phyloP scores from a whole-genome alignment of 2,888 invertebrate species.

The Myathropa florea region DNA sequence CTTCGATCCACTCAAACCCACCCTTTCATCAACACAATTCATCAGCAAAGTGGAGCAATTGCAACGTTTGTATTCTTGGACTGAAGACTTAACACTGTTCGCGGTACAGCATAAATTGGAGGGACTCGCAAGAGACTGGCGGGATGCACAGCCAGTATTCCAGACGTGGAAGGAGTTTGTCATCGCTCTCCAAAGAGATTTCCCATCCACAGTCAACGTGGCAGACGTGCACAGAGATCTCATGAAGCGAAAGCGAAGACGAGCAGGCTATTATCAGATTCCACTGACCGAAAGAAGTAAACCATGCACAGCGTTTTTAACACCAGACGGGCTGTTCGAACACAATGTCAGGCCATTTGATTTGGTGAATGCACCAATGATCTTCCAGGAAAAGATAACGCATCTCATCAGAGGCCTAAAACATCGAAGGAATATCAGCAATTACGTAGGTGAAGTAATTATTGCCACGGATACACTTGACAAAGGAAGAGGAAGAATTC shows the following conservation, averaged over 20 bases:
- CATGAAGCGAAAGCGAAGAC: constrained; percentile 32
- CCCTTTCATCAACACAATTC: constrained; percentile 3
- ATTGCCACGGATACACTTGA: too few relatives aligned
- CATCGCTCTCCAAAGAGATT: constrained; percentile 12
- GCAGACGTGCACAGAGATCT: constrained; percentile 57
- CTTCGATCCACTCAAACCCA: constrained; percentile 21
- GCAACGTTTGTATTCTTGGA: neutral
- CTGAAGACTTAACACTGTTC: neutral
- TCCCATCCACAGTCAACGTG: constrained; percentile 30
- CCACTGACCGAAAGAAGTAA: too few relatives aligned
- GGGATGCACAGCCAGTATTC: neutral
- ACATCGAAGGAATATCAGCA: too few relatives aligned
- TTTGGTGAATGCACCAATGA: too few relatives aligned
- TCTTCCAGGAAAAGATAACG: too few relatives aligned
- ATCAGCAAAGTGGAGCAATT: constrained; percentile 10
- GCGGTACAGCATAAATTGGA: neutral
- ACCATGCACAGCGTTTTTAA: too few relatives aligned
- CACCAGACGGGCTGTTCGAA: too few relatives aligned
- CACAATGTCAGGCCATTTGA: too few relatives aligned
- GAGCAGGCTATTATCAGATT: too few relatives aligned
- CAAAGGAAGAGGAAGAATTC: too few relatives aligned
- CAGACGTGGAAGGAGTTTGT: neutral
- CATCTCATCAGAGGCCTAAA: too few relatives aligned
- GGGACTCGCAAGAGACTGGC: constrained; percentile 20
- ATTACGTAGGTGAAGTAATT: too few relatives aligned